Evolutionary conservation across 2,888 invertebrate genomes (phyloP), one percentile per base, ranked within the genome.

Genomic region (Eupithecia insigniata): DNA sequence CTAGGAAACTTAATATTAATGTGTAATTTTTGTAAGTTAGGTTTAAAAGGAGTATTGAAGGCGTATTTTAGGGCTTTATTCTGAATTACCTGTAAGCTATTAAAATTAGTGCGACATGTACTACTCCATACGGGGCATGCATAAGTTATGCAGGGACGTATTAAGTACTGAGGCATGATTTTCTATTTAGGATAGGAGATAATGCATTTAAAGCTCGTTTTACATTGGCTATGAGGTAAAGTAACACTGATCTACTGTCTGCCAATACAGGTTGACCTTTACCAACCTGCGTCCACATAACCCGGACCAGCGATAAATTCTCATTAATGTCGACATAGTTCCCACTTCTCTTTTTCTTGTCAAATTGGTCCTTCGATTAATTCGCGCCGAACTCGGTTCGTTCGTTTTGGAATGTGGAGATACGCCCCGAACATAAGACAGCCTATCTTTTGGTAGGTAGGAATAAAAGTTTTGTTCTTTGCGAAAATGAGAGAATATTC

Each of bases 301-400:
- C 22, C 32, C 62, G 46, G 68, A 22, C 60, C 61, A 39, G 70
- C 67, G 67, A 84, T 84, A 84, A 84, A 84, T 84, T 82, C 80
- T 83, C 80, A 84, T 84, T 82, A 84, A 77, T 68, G 82, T 83
- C 83, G 74, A 73, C 78, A 80, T 78, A 79, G 80, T 80, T 79
- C 66, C 74, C 80, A 77, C 81, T 74, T 80, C 81, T 81, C 83
- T 87, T 87, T 85, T 83, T 82, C 79, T 81, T 83, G 83, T 85
- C 85, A 86, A 87, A 85, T 82, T 80, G 83, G 79, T 75, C 78
- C 58, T 76, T 83, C 86, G 86, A 88, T 89, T 89, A 88, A 86
- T 87, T 84, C 72, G 80, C 77, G 77, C 79, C 82, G 79, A 71
- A 81, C 82, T 84, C 83, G 85, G 88, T 90, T 89, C 87, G 89